A percentile compares a stretch with the other conserved stretches of the same genome.
These are phyloP conservation scores for Metaphire vulgaris DNA, from an alignment of 1,140 invertebrate species.

Conservation along the genomic window DNA sequence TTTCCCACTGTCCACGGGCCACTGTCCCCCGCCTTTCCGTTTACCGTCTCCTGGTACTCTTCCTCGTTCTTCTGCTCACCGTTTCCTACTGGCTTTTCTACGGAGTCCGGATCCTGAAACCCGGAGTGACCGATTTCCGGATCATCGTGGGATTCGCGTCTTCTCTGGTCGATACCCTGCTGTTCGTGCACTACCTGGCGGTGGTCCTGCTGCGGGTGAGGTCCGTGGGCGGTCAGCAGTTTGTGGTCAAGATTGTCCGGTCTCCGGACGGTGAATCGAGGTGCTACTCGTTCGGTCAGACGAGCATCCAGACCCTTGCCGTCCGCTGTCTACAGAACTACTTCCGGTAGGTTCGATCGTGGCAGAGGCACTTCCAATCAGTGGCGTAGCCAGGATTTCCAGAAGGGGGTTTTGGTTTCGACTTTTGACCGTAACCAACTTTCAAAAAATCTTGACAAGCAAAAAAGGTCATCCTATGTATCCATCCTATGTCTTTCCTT, in stretches of 20 bases:
- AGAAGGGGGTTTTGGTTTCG: too few relatives aligned
- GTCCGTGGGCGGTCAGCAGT: slow-evolving; percentile 73
- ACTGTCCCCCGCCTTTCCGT: slow-evolving; percentile 90
- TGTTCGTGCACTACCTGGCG: slow-evolving; percentile 63
- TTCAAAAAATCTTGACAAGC: too few relatives aligned
- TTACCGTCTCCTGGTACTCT: slow-evolving; percentile 75
- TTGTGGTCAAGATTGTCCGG: slow-evolving; percentile 81
- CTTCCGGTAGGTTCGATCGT: slow-evolving; percentile 55
- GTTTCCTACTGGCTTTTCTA: slow-evolving; percentile 94
- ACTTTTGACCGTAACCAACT: too few relatives aligned
- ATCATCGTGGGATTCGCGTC: slow-evolving; percentile 82
- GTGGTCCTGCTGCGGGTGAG: slow-evolving; percentile 67
- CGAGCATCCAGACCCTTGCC: slow-evolving; percentile 90
- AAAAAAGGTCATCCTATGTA: too few relatives aligned
- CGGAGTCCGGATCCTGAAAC: slow-evolving; percentile 69
- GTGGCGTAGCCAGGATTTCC: too few relatives aligned
- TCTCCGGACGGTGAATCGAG: slow-evolving; percentile 78
- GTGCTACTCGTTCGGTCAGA: slow-evolving; percentile 74
- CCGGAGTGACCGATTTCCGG: slow-evolving; percentile 36
- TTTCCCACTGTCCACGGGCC: slow-evolving; percentile 56
- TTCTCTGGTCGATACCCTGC: slow-evolving; percentile 79
- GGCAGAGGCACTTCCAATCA: too few relatives aligned
- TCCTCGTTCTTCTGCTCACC: slow-evolving; percentile 79
- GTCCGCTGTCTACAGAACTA: slow-evolving; percentile 51
- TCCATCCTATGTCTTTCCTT: too few relatives aligned